Evolutionary conservation across 2,797 vertebrate genomes (phyloP).

Genomic region (Cyclura pinguis): DNA sequence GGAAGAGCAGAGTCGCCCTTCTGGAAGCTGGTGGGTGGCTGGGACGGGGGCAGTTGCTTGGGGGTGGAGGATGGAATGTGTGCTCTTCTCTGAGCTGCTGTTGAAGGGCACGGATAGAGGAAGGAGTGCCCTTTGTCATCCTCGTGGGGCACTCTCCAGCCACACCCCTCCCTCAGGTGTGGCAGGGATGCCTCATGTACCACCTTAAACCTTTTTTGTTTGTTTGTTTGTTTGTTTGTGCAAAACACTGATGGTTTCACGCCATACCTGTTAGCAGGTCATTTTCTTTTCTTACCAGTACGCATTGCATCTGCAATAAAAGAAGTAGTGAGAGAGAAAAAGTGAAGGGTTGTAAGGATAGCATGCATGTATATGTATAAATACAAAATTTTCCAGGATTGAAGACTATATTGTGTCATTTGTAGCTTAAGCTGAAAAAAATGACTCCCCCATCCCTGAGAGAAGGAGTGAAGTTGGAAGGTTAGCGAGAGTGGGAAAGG

Average conservation of each 20-base stretch:
- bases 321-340: not conserved
- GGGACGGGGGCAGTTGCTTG: not conserved
- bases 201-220: not conserved
- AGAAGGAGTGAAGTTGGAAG: not conserved
- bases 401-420: not conserved
- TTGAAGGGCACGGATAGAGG: not conserved
- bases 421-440: not conserved
- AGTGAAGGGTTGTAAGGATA: not conserved
- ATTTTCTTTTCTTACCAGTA: not conserved
- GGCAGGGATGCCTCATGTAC: not conserved
- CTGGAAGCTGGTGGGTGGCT: not conserved
- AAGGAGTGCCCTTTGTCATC: not conserved
- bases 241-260: not conserved
- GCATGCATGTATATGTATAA: not conserved
- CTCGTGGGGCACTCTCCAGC: not conserved
- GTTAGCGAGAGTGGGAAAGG: not conserved
- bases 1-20: not conserved
- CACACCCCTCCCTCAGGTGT: too few relatives aligned
- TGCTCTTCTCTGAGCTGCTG: not conserved
- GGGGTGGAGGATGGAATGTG: rapidly evolving
- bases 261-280: not conserved
- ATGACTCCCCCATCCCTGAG: rapidly evolving
- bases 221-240: too few relatives aligned
- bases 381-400: too few relatives aligned
- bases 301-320: not conserved